Evolutionary conservation across 2,888 invertebrate genomes (phyloP), one percentile per base, ranked within the genome.

Genomic region (Drosophila siamana): DNA sequence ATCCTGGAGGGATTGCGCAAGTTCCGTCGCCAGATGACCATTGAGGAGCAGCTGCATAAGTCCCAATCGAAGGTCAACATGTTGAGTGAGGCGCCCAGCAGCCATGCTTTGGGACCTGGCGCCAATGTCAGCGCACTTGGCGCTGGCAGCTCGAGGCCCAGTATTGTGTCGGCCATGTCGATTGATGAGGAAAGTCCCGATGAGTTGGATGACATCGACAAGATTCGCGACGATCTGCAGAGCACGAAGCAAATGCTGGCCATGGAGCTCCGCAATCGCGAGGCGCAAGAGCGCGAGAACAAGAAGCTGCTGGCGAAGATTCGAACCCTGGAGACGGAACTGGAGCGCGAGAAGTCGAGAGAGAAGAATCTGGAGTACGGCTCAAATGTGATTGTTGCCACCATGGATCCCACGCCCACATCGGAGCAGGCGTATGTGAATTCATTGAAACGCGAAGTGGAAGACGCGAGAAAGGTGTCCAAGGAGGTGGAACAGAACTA

Each of bases 211-310:
- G 98, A 98, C 88, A 97, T 98, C 80, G 98, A 98, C 88, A 96
- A 96, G 90, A 95, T 97, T 15, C 94, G 97, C 80, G 98, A 98
- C 90, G 98, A 98, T 91, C 94, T 98, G 38, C 97, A 98, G 90
- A 97, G 97, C 64, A 97, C 97, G 6, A 98, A 98, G 92, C 97
- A 98, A 93, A 95, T 98, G 94, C 93, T 98, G 69, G 97, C 97
- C 11, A 93, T 97, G 64, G 98, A 98, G 92, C 93, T 97, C 80
- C 94, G 96, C 87, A 97, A 97, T 89, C 97, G 97, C 89, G 97
- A 97, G 92, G 96, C 96, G 0, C 94, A 97, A 87, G 96, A 96
- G 81, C 93, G 97, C 88, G 97, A 98, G 92, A 97, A 97, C 90
- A 97, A 97, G 91, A 95, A 97, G 84, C 94, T 97, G 51, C 93